These are phyloP conservation scores for Rafetus swinhoei DNA, from an alignment of 2,113 vertebrate genomes.

Conservation along the genomic window DNA sequence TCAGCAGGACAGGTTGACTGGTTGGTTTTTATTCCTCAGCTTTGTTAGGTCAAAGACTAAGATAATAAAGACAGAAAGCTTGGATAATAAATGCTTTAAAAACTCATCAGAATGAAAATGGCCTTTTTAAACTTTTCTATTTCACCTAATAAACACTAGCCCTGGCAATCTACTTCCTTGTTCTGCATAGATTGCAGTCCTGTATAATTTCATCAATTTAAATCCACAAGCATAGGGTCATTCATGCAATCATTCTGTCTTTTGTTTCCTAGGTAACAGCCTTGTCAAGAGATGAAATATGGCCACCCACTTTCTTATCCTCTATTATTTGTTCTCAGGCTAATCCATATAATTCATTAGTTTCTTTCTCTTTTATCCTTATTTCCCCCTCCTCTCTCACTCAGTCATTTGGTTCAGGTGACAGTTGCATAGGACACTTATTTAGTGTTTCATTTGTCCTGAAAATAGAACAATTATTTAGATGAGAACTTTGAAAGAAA, in stretches of 20 bases:
- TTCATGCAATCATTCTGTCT: conserved; percentile 66
- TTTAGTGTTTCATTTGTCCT: conserved; percentile 32
- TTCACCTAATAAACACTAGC: conserved; percentile 64
- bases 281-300: conserved; percentile 68
- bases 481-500: background rate
- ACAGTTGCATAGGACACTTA: conserved; percentile 25
- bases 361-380: conserved; percentile 27
- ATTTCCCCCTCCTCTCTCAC: background rate
- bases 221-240: conserved; percentile 73
- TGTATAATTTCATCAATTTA: conserved; percentile 75
- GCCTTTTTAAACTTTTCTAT: conserved; percentile 56
- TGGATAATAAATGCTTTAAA: conserved; percentile 49
- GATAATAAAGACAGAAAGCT: conserved; percentile 25
- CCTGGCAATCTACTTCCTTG: conserved; percentile 63
- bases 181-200: conserved; percentile 61
- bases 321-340: conserved; percentile 64
- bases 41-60: conserved; percentile 33
- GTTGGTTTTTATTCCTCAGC: conserved; percentile 9
- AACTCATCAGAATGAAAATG: conserved; percentile 54
- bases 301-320: conserved; percentile 63
- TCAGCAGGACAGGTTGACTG: conserved; percentile 8
- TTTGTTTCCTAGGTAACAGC: conserved; percentile 80
- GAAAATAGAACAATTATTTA: conserved; percentile 42
- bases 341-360: conserved; percentile 67
- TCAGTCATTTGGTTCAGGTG: conserved; percentile 23